Conservation (phyloP, 1,140 invertebrate genomes). For the Platyscapa corneri region DNA sequence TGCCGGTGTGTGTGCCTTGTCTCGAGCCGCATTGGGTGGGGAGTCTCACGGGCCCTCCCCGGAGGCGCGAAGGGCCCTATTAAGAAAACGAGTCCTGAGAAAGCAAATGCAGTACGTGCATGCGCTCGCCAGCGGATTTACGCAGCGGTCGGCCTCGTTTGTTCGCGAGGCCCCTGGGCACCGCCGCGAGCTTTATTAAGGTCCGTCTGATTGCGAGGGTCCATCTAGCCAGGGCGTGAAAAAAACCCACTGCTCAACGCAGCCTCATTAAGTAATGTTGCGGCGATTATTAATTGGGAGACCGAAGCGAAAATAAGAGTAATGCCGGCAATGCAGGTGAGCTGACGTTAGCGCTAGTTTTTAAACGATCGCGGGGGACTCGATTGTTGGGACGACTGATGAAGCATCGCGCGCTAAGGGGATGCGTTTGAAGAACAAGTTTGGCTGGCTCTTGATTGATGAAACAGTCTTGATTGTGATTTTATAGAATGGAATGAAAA, state of each 20-base stretch:
- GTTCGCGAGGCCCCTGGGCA: neutral
- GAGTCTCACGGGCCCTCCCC: neutral
- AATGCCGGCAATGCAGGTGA: neutral
- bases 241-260: neutral
- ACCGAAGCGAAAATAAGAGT: neutral
- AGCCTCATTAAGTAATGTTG: neutral
- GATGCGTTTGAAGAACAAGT: neutral
- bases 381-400: neutral
- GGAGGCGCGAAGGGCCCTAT: conserved; percentile 29
- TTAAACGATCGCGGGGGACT: neutral
- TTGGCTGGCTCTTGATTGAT: neutral
- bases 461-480: neutral
- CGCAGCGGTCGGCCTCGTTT: neutral
- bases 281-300: neutral
- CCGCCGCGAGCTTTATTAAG: neutral
- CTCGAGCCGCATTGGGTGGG: too few species aligned
- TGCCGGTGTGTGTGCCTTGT: neutral
- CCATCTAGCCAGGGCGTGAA: neutral
- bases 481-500: neutral
- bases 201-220: neutral
- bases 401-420: too few species aligned
- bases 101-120: neutral
- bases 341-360: neutral
- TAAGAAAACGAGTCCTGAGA: neutral
- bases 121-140: neutral